These are phyloP conservation scores for Horisme vitalbata DNA, from an alignment of 2,888 invertebrate species.

Conservation along the genomic window DNA sequence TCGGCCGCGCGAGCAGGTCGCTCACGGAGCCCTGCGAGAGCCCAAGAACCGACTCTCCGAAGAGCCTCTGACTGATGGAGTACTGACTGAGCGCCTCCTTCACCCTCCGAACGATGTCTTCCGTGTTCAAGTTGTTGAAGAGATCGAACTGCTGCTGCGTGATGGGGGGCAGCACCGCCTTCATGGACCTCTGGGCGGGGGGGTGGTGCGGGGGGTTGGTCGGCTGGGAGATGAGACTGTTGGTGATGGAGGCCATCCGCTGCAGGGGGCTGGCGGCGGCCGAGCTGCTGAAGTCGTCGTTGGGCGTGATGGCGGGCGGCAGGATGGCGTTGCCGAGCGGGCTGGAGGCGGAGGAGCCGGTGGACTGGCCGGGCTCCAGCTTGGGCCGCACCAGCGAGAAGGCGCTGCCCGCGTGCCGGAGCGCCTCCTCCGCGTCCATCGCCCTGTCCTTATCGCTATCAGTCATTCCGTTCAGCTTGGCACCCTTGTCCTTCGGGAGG, in stretches of 20 bases:
- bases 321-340: constrained; percentile 93
- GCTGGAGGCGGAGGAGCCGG: constrained; percentile 91
- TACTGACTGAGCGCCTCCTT: constrained; percentile 97
- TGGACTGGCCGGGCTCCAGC: constrained; percentile 89
- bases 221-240: constrained; percentile 96
- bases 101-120: constrained; percentile 98
- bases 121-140: constrained; percentile 98
- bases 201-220: constrained; percentile 93
- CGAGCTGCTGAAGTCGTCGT: constrained; percentile 90
- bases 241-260: constrained; percentile 98
- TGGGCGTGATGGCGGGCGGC: constrained; percentile 91
- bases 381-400: constrained; percentile 95
- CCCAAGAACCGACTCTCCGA: constrained; percentile 98
- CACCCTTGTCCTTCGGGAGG: constrained; percentile 88
- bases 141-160: constrained; percentile 99
- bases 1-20: constrained; percentile 97
- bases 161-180: constrained; percentile 98
- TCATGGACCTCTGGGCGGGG: constrained; percentile 93
- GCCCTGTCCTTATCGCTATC: constrained; percentile 86
- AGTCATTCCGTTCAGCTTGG: constrained; percentile 85
- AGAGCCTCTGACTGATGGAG: constrained; percentile 98
- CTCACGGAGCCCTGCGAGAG: constrained; percentile 98
- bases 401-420: constrained; percentile 90
- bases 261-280: constrained; percentile 97
- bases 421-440: constrained; percentile 86